phyloP scores from a whole-genome alignment of 1,140 invertebrate genomes.

The Trypoxylus dichotomus region DNA sequence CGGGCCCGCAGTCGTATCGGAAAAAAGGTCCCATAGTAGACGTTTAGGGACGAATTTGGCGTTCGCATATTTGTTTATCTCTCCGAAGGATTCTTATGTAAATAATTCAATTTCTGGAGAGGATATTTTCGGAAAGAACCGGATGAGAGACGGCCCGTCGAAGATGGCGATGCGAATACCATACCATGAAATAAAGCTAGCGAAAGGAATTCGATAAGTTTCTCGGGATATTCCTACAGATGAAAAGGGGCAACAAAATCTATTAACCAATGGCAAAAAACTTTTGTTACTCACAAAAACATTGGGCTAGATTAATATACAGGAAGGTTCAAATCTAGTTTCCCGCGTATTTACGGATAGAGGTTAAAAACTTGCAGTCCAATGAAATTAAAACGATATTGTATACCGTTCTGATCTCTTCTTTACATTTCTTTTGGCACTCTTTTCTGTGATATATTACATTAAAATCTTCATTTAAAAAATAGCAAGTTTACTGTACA shows the following conservation, averaged over 20 bases:
- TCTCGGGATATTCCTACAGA: background rate
- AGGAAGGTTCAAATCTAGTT: too few species aligned
- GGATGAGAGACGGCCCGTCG: background rate
- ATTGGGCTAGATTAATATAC: too few species aligned
- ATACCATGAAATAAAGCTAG: background rate
- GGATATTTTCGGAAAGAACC: background rate
- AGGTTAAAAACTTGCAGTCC: too few species aligned
- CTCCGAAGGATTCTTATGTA: constrained; percentile 21
- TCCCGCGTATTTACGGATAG: too few species aligned
- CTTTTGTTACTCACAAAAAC: too few species aligned
- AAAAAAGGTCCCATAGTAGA: background rate
- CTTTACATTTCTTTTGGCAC: too few species aligned
- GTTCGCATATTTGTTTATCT: constrained; percentile 3
- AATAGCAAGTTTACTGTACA: too few species aligned
- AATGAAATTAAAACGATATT: too few species aligned
- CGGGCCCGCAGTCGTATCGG: background rate
- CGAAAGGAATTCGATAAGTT: background rate
- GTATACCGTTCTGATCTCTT: too few species aligned
- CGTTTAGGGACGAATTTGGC: constrained; percentile 1
- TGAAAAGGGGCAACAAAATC: background rate
- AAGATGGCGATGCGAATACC: background rate
- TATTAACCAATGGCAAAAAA: background rate
- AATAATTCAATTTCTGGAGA: constrained; percentile 13
- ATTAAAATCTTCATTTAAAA: too few species aligned
- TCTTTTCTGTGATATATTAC: too few species aligned